Percentiles rank a stretch among this genome's conserved stretches.
Evolutionary conservation across 2,888 invertebrate genomes (phyloP).

Genomic region (Ennomos fuscantarius): DNA sequence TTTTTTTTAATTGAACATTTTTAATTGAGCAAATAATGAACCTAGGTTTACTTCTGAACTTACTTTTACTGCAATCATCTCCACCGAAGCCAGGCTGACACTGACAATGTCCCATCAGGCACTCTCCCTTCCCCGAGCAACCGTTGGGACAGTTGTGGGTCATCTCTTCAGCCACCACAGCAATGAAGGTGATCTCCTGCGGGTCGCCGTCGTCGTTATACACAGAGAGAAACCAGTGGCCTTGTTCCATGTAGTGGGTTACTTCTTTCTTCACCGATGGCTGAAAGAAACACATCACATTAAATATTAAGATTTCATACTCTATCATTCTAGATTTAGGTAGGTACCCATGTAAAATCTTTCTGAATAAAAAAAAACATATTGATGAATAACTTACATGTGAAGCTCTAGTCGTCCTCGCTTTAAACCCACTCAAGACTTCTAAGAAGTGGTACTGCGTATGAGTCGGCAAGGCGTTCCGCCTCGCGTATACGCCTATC

Average conservation of each 20-base stretch:
- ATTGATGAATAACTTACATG: conserved; percentile 89
- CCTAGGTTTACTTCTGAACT: conserved; percentile 61
- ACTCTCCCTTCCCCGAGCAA: conserved; percentile 98
- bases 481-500: conserved; percentile 97
- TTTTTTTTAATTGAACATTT: neutral
- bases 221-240: conserved; percentile 97
- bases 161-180: conserved; percentile 95
- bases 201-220: conserved; percentile 98
- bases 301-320: too few species aligned
- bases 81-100: conserved; percentile 99
- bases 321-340: neutral
- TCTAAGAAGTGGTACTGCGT: conserved; percentile 98
- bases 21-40: neutral
- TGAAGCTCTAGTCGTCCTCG: conserved; percentile 92
- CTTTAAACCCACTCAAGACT: conserved; percentile 95
- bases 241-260: conserved; percentile 97
- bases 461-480: conserved; percentile 97
- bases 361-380: neutral
- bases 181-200: conserved; percentile 94
- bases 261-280: conserved; percentile 96
- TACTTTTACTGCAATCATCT: conserved; percentile 98
- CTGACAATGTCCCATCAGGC: conserved; percentile 96
- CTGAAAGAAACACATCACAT: conserved; percentile 62
- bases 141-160: conserved; percentile 98
- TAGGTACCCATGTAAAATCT: neutral